Evolutionary conservation across 2,113 vertebrate species (phyloP).

Genomic region (Ictalurus punctatus): DNA sequence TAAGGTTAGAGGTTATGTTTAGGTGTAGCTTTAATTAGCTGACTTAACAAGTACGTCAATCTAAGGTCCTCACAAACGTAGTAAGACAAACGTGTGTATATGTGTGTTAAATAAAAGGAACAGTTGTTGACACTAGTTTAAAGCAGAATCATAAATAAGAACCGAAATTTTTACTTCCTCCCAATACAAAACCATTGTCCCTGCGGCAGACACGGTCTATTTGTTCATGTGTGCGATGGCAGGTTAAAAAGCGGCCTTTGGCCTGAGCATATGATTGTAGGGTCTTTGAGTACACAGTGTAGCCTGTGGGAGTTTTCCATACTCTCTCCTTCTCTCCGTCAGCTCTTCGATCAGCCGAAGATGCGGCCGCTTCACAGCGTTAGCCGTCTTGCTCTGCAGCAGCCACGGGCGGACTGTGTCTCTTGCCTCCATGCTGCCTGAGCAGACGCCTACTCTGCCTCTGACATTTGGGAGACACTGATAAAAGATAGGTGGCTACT

Average conservation of each 20-base stretch:
- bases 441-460: constrained; percentile 11
- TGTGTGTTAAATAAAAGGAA: not conserved
- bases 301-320: constrained; percentile 24
- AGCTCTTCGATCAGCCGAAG: constrained; percentile 48
- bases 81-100: not conserved
- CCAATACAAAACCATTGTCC: not conserved
- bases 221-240: constrained; percentile 21
- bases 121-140: not conserved
- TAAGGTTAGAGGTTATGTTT: not conserved
- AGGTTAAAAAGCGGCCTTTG: constrained; percentile 30
- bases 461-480: constrained; percentile 39
- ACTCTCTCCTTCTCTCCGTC: constrained; percentile 19
- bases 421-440: constrained; percentile 17
- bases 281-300: constrained; percentile 19
- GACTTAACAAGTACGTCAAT: not conserved
- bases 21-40: not conserved
- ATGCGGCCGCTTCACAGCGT: constrained; percentile 6
- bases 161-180: not conserved
- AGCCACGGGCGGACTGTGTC: constrained; percentile 12
- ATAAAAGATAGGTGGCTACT: constrained; percentile 37
- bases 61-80: not conserved
- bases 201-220: not conserved
- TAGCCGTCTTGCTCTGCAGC: constrained; percentile 18
- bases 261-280: not conserved
- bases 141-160: not conserved